phyloP scores from a whole-genome alignment of 2,113 vertebrate species.

The Elachura formosa region DNA sequence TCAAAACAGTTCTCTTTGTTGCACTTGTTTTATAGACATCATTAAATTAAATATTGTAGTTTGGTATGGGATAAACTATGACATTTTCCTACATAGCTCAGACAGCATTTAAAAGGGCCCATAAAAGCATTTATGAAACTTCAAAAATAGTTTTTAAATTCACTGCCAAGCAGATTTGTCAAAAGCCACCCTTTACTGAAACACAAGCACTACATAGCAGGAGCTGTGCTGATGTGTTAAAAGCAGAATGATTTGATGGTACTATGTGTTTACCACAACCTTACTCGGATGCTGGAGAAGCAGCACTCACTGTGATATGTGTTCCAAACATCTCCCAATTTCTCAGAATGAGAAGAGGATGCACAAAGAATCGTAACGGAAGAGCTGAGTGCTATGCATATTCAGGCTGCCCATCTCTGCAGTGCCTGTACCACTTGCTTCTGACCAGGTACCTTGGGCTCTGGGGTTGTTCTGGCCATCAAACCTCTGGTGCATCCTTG shows the following conservation, averaged over 20 bases:
- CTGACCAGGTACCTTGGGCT: background rate
- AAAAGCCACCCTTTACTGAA: background rate
- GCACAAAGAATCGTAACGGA: background rate
- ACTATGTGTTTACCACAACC: background rate
- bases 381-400: accelerated
- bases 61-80: background rate
- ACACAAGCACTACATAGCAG: background rate
- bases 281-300: background rate
- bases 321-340: background rate
- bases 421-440: background rate
- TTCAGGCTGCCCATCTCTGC: background rate
- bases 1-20: constrained; percentile 12
- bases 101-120: background rate
- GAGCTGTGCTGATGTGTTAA: background rate
- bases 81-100: background rate
- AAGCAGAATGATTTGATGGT: background rate
- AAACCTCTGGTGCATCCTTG: background rate
- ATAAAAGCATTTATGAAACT: constrained; percentile 35
- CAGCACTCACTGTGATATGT: background rate
- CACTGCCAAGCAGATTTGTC: background rate
- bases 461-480: background rate
- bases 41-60: constrained; percentile 24
- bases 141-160: background rate
- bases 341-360: background rate
- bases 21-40: background rate